These are phyloP conservation scores for Acipenser transmontanus DNA, from an alignment of 2,797 vertebrate genomes.

Conservation along the genomic window DNA sequence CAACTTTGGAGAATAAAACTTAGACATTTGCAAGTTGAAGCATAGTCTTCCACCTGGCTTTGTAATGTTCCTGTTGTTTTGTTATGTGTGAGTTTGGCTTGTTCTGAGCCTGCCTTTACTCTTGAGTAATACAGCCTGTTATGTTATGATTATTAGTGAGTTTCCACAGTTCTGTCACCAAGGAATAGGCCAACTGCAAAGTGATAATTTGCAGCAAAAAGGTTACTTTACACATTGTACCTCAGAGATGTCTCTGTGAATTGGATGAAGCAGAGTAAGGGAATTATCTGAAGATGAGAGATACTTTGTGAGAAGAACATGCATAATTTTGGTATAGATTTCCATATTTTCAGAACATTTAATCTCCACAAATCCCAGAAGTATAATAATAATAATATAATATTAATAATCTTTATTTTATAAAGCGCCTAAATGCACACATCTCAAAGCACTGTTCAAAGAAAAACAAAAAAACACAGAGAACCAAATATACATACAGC, in stretches of 20 bases:
- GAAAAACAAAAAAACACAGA: too few relatives aligned
- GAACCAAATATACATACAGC: too few relatives aligned
- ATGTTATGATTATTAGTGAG: slow-evolving; percentile 3
- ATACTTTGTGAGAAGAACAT: neutral
- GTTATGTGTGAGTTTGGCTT: slow-evolving; percentile 4
- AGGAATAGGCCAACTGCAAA: slow-evolving; percentile 3
- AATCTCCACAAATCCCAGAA: neutral
- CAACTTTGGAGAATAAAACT: neutral
- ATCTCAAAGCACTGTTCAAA: too few relatives aligned
- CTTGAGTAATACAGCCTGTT: neutral
- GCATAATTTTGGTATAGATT: slow-evolving; percentile 1
- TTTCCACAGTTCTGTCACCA: neutral
- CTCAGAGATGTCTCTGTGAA: slow-evolving; percentile 3
- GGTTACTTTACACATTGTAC: slow-evolving; percentile 9
- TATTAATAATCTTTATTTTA: too few relatives aligned
- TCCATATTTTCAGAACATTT: neutral
- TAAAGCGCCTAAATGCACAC: too few relatives aligned
- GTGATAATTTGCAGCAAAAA: slow-evolving; percentile 9
- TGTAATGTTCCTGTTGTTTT: neutral
- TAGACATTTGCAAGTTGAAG: slow-evolving; percentile 4
- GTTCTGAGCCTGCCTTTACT: slow-evolving; percentile 5
- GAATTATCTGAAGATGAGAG: slow-evolving; percentile 11
- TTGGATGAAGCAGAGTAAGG: neutral
- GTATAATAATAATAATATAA: neutral
- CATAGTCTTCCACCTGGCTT: neutral